Percentiles rank a stretch among this genome's conserved stretches.
phyloP scores from a whole-genome alignment of 1,140 invertebrate genomes.

The Zophobas morio region DNA sequence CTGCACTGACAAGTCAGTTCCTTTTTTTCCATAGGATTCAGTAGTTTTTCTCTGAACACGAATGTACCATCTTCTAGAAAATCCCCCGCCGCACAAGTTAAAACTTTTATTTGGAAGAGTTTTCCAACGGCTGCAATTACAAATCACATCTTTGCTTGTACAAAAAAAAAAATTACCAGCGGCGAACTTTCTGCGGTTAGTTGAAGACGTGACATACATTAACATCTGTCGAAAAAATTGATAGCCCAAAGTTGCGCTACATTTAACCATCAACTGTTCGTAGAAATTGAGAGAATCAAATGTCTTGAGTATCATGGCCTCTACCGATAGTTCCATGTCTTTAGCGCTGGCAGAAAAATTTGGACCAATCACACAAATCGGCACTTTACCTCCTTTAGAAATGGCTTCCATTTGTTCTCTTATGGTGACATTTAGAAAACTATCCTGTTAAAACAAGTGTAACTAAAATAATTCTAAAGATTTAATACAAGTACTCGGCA shows the following conservation, averaged over 20 bases:
- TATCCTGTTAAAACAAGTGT: slow-evolving; percentile 46
- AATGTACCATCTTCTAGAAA: slow-evolving; percentile 65
- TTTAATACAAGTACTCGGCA: slow-evolving; percentile 53
- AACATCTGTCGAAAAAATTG: slow-evolving; percentile 73
- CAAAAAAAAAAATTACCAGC: slow-evolving; percentile 63
- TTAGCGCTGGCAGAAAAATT: slow-evolving; percentile 62
- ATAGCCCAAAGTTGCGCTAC: slow-evolving; percentile 73
- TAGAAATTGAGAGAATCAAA: slow-evolving; percentile 74
- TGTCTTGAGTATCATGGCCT: slow-evolving; percentile 72
- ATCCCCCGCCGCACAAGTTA: slow-evolving; percentile 74
- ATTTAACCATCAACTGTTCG: slow-evolving; percentile 75
- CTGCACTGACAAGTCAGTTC: slow-evolving; percentile 61
- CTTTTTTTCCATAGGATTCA: slow-evolving; percentile 58
- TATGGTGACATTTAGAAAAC: slow-evolving; percentile 52
- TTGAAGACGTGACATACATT: slow-evolving; percentile 69
- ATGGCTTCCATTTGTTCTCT: slow-evolving; percentile 47
- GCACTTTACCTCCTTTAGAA: slow-evolving; percentile 45
- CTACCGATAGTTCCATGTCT: slow-evolving; percentile 66
- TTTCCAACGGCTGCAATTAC: slow-evolving; percentile 69
- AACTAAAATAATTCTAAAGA: too few relatives aligned
- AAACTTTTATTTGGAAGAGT: slow-evolving; percentile 73
- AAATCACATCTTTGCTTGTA: neutral
- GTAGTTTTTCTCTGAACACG: slow-evolving; percentile 57
- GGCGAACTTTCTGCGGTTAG: slow-evolving; percentile 67
- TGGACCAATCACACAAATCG: slow-evolving; percentile 62